phyloP scores from a whole-genome alignment of 2,113 vertebrate species.

The Carassius gibelio region DNA sequence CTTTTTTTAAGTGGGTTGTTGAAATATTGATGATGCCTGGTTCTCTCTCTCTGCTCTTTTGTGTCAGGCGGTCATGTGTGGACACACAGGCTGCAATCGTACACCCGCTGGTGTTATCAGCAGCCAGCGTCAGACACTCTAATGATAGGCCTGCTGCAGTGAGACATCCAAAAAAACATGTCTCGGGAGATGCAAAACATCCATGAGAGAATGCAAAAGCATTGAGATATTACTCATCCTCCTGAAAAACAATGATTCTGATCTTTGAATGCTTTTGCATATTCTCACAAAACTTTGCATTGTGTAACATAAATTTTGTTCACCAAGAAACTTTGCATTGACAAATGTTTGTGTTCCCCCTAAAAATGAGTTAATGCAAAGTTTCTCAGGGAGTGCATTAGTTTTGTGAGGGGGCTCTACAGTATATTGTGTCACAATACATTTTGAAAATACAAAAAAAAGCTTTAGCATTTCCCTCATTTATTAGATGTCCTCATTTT shows the following conservation, averaged over 20 bases:
- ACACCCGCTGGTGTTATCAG: slow-evolving; percentile 63
- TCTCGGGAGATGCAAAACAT: too few relatives aligned
- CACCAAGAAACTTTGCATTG: too few relatives aligned
- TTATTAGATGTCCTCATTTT: not conserved
- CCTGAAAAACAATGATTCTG: too few relatives aligned
- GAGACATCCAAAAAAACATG: not conserved
- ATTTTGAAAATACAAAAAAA: not conserved
- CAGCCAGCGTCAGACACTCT: slow-evolving; percentile 35
- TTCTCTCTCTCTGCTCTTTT: slow-evolving; percentile 58
- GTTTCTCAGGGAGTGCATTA: too few relatives aligned
- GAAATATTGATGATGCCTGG: slow-evolving; percentile 68
- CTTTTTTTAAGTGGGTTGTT: slow-evolving; percentile 53
- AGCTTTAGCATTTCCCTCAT: not conserved
- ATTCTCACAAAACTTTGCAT: too few relatives aligned
- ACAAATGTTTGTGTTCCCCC: not conserved
- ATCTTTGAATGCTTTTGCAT: too few relatives aligned
- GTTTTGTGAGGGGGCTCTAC: too few relatives aligned
- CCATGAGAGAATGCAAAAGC: not conserved
- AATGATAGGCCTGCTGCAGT: slow-evolving; percentile 40
- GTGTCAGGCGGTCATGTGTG: slow-evolving; percentile 50
- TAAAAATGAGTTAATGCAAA: too few relatives aligned
- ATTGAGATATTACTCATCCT: too few relatives aligned
- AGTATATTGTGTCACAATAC: not conserved
- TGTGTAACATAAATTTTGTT: too few relatives aligned
- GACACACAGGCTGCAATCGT: slow-evolving; percentile 61